Base-by-base conservation (phyloP, 2,888 invertebrate species). In the Anoncus sp. region DNA sequence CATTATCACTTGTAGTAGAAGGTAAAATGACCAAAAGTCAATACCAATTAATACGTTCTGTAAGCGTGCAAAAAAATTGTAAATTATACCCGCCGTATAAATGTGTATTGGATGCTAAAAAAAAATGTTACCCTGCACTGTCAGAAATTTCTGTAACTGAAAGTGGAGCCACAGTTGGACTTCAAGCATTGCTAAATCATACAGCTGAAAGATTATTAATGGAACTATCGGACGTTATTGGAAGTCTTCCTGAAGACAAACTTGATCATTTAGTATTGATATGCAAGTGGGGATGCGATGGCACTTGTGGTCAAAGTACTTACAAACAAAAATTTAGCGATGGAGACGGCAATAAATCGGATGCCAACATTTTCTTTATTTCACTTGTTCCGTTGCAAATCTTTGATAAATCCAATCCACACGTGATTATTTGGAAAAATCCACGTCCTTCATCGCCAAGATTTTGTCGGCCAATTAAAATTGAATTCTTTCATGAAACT, bases 1-100 rank as follows among this genome's bases (percentile, higher is more conserved):
- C 77, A 16, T 53, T 81, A 43, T 81, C 77, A 38, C 55, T 81
- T 47, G 18, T 79, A 12, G 38, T 82, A 12, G 79, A 79, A 51
- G 1, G 24, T 63, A 27, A 47, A 38, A 3, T 65, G 45, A 18
- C 57, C 14, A 57, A 66, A 59, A 60, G 1, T 60, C 14, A 38
- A 12, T 75, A 75, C 43, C 53, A 75, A 20, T 12, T 12, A 31
- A 40, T 67, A n/a, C 55, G 66, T 31, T 16, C 40, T 45, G 18
- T n/a, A 27, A 57, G 45, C 31, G 10, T 12, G 10, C 2, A 27
- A 35, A 49, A 38, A 49, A 38, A 84, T 85, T 84, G 80, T 82
- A 80, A 60, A 62, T 71, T 77, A 73, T 66, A 55, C 14, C 51
- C 63, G 57, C 57, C 45, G 7, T 55, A 55, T 31, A 55, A 18